Evolutionary conservation across 1,140 invertebrate genomes (phyloP).

Genomic region (Leptoteleia sp.): DNA sequence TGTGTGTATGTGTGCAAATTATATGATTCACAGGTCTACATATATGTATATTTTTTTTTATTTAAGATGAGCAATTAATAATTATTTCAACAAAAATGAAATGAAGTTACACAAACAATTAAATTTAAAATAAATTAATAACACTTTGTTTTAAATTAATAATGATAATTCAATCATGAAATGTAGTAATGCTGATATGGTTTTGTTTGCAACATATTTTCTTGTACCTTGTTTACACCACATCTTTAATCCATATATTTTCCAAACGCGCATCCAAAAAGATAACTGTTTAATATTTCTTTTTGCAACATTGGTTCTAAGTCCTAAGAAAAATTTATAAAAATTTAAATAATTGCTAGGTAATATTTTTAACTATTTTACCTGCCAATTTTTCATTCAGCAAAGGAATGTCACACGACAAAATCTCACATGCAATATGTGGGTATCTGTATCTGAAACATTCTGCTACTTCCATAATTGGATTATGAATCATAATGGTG

Average conservation of each 20-base stretch:
- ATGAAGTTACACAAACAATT: too few species aligned
- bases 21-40: too few species aligned
- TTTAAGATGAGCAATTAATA: too few species aligned
- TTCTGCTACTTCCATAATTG: constrained; percentile 88
- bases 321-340: constrained; percentile 41
- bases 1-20: too few species aligned
- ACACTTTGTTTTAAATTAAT: too few species aligned
- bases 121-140: too few species aligned
- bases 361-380: constrained; percentile 40
- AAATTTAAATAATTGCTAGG: constrained; percentile 13
- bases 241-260: constrained; percentile 37
- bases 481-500: constrained; percentile 92
- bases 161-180: too few species aligned
- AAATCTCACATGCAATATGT: constrained; percentile 95
- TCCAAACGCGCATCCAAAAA: constrained; percentile 54
- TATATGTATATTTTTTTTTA: too few species aligned
- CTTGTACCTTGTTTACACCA: constrained; percentile 55
- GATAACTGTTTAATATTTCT: constrained; percentile 44
- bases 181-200: too few species aligned
- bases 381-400: constrained; percentile 92
- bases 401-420: constrained; percentile 92
- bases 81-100: too few species aligned
- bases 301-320: constrained; percentile 35
- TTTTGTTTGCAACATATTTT: too few species aligned
- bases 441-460: constrained; percentile 93